Conservation (phyloP, 1,140 invertebrate species). For the Drosophila grimshawi region DNA sequence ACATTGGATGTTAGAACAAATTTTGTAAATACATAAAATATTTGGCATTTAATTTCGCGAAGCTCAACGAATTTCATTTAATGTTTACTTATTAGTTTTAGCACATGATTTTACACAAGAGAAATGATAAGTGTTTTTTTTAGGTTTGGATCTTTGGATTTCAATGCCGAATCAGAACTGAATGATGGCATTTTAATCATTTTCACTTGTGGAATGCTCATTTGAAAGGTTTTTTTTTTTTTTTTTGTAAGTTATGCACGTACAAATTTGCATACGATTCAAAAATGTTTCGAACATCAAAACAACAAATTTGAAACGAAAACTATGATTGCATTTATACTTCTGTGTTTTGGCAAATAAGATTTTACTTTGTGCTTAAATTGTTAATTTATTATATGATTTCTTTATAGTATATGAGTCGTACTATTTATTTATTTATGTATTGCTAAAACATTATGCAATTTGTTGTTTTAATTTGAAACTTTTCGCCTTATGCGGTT, state of each 20-base stretch:
- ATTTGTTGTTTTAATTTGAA: slow-evolving; percentile 57
- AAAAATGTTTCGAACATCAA: slow-evolving; percentile 11
- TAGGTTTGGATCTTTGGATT: slow-evolving; percentile 47
- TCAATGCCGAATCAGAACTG: slow-evolving; percentile 30
- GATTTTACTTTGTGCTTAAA: slow-evolving; percentile 56
- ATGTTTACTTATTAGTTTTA: slow-evolving; percentile 21
- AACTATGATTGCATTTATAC: slow-evolving; percentile 53
- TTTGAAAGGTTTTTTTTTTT: neutral
- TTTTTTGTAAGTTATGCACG: slow-evolving; percentile 30
- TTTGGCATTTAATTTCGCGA: slow-evolving; percentile 77
- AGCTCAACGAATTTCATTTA: slow-evolving; percentile 62
- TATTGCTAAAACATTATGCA: slow-evolving; percentile 33
- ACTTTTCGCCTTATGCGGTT: slow-evolving; percentile 53
- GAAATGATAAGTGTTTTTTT: slow-evolving; percentile 31
- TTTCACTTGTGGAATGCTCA: slow-evolving; percentile 72
- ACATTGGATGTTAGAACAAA: slow-evolving; percentile 44
- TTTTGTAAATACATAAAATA: slow-evolving; percentile 78
- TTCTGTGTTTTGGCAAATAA: slow-evolving; percentile 62
- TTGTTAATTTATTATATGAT: slow-evolving; percentile 53
- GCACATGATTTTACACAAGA: slow-evolving; percentile 49
- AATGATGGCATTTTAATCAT: slow-evolving; percentile 54
- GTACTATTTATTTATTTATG: slow-evolving; percentile 31
- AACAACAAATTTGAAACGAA: slow-evolving; percentile 22
- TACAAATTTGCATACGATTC: slow-evolving; percentile 9
- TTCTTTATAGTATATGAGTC: slow-evolving; percentile 29